phyloP scores from a whole-genome alignment of 35 echinoderm and acorn worm species.

The Lytechinus pictus region DNA sequence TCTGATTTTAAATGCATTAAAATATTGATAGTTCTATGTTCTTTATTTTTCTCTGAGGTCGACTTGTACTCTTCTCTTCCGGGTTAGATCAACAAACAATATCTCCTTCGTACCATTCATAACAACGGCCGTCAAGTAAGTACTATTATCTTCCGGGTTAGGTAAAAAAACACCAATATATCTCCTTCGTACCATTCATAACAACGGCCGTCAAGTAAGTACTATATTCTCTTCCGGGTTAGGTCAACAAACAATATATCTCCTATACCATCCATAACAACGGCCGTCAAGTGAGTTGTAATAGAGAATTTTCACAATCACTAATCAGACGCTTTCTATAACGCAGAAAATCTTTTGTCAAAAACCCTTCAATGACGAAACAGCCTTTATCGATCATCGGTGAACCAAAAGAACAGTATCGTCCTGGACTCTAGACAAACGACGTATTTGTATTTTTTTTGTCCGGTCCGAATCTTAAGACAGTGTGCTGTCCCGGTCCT shows the following conservation, averaged over 20 bases:
- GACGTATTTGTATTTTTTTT: no score
- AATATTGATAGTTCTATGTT: no score
- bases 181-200: conserved; percentile 32
- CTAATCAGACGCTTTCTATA: no score
- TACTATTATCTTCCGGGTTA: not conserved
- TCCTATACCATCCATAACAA: conserved; percentile 4
- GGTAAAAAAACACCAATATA: not conserved
- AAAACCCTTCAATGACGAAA: no score
- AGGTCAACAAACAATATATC: not conserved
- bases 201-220: conserved; percentile 37
- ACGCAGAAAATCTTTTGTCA: no score
- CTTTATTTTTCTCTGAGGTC: not conserved
- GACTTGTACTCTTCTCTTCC: not conserved
- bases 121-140: conserved; percentile 42
- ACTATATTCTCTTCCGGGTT: not conserved
- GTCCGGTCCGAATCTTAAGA: no score
- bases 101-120: conserved; percentile 33
- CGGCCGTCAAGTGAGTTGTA: not conserved
- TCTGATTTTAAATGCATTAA: no score
- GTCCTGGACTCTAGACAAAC: no score
- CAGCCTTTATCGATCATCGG: no score
- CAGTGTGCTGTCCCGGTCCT: no score
- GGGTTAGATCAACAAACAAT: not conserved
- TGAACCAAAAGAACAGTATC: no score
- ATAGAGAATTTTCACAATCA: no score